These are phyloP conservation scores for Gallinago nigripennis DNA, from an alignment of 2,797 vertebrate genomes.

Conservation along the genomic window DNA sequence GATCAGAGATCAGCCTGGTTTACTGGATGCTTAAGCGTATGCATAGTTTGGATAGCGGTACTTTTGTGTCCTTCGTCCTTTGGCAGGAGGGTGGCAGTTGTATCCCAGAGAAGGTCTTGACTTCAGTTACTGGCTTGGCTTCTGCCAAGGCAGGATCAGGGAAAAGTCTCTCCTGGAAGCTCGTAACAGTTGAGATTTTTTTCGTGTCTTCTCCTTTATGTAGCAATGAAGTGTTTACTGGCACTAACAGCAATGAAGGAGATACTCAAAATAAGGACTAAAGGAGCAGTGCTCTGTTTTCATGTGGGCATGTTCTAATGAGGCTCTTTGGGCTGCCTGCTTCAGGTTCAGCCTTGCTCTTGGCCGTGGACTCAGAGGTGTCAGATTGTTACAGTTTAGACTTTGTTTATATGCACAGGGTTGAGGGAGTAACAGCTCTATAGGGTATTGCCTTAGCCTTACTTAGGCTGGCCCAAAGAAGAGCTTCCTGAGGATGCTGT, in stretches of 20 bases:
- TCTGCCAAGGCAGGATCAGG: conserved; percentile 50
- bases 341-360: not conserved
- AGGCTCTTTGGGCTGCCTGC: not conserved
- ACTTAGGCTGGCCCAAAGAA: not conserved
- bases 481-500: not conserved
- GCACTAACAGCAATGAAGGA: not conserved
- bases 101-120: conserved; percentile 43
- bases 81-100: conserved; percentile 64
- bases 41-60: conserved; percentile 71
- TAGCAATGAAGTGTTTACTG: conserved; percentile 75
- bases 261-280: not conserved
- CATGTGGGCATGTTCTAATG: not conserved
- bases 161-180: conserved; percentile 63
- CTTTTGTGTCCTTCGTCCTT: conserved; percentile 70
- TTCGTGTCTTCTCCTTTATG: conserved; percentile 70
- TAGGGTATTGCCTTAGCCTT: not conserved
- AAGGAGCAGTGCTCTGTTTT: not conserved
- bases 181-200: conserved; percentile 77
- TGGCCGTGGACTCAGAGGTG: not conserved
- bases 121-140: conserved; percentile 45
- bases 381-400: not conserved
- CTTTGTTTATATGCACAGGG: not conserved
- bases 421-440: not conserved
- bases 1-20: conserved; percentile 66
- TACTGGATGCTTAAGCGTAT: conserved; percentile 59